These are phyloP conservation scores for Pao palembangensis DNA, from an alignment of 2,113 vertebrate species.

Conservation along the genomic window DNA sequence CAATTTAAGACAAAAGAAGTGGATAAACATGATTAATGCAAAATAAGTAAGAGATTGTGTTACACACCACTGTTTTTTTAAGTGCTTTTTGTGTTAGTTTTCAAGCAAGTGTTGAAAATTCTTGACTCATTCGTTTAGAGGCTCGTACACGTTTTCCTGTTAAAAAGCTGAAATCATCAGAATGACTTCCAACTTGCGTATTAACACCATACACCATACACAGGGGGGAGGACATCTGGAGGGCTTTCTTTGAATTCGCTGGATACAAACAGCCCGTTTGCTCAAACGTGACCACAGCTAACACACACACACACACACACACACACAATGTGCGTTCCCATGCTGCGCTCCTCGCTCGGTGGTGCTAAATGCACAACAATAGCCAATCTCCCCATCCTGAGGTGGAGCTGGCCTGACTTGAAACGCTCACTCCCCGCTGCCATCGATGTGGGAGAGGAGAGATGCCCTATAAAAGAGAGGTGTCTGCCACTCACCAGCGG, in stretches of 20 bases:
- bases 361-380: slow-evolving; percentile 64
- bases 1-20: too few relatives aligned
- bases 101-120: too few relatives aligned
- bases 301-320: slow-evolving; percentile 59
- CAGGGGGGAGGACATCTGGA: slow-evolving; percentile 2
- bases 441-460: slow-evolving; percentile 57
- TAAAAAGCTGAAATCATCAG: too few relatives aligned
- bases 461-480: slow-evolving; percentile 62
- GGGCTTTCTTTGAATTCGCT: slow-evolving; percentile 12
- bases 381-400: slow-evolving; percentile 64
- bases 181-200: too few relatives aligned
- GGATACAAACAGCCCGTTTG: slow-evolving; percentile 25
- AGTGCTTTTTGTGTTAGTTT: too few relatives aligned
- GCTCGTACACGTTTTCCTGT: too few relatives aligned
- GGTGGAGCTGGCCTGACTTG: slow-evolving; percentile 64
- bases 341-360: slow-evolving; percentile 48
- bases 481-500: slow-evolving; percentile 52
- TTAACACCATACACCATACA: slow-evolving; percentile 1
- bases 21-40: too few relatives aligned
- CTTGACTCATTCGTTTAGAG: too few relatives aligned
- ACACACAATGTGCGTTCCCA: slow-evolving; percentile 43
- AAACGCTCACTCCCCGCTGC: slow-evolving; percentile 56
- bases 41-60: too few relatives aligned
- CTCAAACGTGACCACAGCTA: slow-evolving; percentile 51
- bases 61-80: too few relatives aligned